A percentile compares a stretch with the other conserved stretches of the same genome.
These are phyloP conservation scores for Sylvia borin DNA, from an alignment of 2,797 vertebrate species.

Conservation along the genomic window DNA sequence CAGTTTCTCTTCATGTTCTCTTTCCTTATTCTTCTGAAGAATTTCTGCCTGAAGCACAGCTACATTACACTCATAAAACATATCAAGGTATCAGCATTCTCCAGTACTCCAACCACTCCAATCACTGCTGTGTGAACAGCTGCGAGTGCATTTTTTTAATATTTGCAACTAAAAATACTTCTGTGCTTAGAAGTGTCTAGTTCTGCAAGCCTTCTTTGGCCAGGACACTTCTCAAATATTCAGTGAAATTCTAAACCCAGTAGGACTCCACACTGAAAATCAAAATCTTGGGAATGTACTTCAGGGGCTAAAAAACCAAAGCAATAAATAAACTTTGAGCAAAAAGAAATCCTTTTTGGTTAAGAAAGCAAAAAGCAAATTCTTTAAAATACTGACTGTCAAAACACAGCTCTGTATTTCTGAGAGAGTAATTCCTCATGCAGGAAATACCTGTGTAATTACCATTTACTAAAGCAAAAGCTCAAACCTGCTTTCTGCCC, in stretches of 20 bases:
- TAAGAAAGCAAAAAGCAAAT: not conserved
- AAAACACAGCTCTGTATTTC: not conserved
- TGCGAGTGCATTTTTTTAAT: conserved; percentile 50
- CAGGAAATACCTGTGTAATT: conserved; percentile 18
- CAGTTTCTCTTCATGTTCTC: not conserved
- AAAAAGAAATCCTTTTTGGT: not conserved
- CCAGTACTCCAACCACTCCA: not conserved
- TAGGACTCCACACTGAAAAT: not conserved
- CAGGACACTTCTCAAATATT: not conserved
- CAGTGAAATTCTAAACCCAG: not conserved
- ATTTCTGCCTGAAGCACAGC: conserved; percentile 61
- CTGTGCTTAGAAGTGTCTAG: not conserved
- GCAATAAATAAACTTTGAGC: not conserved
- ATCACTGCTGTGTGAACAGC: conserved; percentile 35
- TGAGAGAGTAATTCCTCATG: not conserved
- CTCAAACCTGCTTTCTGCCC: not conserved
- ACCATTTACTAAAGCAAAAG: not conserved
- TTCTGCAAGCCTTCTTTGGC: not conserved
- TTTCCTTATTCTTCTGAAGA: conserved; percentile 46
- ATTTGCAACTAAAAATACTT: conserved; percentile 35
- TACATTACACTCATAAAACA: conserved; percentile 33
- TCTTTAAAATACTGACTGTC: not conserved
- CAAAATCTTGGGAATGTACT: not conserved
- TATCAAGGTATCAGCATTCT: conserved; percentile 58
- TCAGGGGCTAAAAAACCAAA: not conserved